These are phyloP conservation scores for Psittacula cyanocephala DNA, from an alignment of 2,113 vertebrate genomes.

Conservation along the genomic window DNA sequence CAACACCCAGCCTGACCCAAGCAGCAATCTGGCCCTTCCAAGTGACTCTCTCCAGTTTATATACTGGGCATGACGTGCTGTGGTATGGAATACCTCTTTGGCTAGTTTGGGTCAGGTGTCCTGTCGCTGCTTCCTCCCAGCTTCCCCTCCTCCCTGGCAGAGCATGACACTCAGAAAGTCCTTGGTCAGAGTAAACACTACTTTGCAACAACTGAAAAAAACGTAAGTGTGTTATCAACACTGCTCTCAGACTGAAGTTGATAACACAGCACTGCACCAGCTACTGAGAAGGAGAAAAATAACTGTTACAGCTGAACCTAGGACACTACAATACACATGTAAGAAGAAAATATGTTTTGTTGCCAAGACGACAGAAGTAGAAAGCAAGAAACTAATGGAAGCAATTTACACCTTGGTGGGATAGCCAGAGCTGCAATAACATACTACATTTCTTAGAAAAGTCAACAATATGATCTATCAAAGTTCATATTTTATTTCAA, in stretches of 20 bases:
- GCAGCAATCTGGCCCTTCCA: not conserved
- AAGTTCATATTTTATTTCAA: constrained; percentile 51
- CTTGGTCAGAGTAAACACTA: not conserved
- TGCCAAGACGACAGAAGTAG: constrained; percentile 65
- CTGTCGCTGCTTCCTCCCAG: not conserved
- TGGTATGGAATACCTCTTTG: not conserved
- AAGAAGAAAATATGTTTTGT: constrained; percentile 68
- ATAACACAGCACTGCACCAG: not conserved
- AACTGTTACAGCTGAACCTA: not conserved
- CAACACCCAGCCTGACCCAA: not conserved
- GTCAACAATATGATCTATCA: constrained; percentile 49
- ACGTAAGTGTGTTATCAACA: not conserved
- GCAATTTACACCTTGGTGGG: constrained; percentile 67
- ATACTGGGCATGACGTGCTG: not conserved
- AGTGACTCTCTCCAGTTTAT: not conserved
- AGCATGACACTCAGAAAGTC: not conserved
- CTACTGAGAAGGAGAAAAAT: not conserved
- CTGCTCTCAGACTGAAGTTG: not conserved
- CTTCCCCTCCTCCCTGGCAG: not conserved
- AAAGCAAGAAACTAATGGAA: constrained; percentile 65
- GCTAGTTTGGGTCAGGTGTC: not conserved
- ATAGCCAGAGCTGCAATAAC: constrained; percentile 40
- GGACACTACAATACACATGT: constrained; percentile 22
- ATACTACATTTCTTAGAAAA: constrained; percentile 47
- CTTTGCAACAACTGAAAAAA: not conserved